Percentiles rank a stretch among this genome's conserved stretches.
phyloP scores from a whole-genome alignment of 35 echinoderm and acorn worm genomes.

The Chiridota heheva region DNA sequence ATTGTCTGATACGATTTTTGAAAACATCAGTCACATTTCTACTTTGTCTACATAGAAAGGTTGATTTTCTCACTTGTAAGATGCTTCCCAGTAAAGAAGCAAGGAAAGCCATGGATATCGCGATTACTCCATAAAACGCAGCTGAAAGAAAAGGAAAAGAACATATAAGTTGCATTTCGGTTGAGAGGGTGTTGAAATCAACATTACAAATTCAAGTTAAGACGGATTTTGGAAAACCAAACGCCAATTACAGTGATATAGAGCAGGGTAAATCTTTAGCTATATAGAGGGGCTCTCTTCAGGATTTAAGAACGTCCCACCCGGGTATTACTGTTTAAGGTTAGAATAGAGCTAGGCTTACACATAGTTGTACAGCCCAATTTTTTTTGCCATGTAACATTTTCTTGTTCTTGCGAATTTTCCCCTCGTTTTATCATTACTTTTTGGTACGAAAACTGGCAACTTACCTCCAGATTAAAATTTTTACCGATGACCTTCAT shows the following conservation, averaged over 20 bases:
- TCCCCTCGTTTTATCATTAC: too few species aligned
- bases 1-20: too few species aligned
- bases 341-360: too few species aligned
- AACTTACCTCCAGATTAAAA: too few species aligned
- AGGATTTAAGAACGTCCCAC: background rate
- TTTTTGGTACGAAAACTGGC: too few species aligned
- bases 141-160: conserved; percentile 1
- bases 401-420: too few species aligned
- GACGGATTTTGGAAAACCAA: background rate
- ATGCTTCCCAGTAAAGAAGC: conserved; percentile 46
- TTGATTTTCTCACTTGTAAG: conserved; percentile 41
- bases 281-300: background rate
- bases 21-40: too few species aligned
- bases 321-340: background rate
- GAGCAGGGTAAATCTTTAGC: background rate
- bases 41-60: too few species aligned
- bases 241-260: background rate
- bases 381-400: too few species aligned
- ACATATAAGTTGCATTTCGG: background rate
- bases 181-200: background rate
- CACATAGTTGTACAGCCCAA: too few species aligned
- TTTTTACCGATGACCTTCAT: too few species aligned
- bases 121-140: background rate
- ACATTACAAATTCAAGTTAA: background rate
- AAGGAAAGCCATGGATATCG: conserved; percentile 51